Evolutionary conservation across 2,888 invertebrate species (phyloP).

Genomic region (Chelonus formosanus): DNA sequence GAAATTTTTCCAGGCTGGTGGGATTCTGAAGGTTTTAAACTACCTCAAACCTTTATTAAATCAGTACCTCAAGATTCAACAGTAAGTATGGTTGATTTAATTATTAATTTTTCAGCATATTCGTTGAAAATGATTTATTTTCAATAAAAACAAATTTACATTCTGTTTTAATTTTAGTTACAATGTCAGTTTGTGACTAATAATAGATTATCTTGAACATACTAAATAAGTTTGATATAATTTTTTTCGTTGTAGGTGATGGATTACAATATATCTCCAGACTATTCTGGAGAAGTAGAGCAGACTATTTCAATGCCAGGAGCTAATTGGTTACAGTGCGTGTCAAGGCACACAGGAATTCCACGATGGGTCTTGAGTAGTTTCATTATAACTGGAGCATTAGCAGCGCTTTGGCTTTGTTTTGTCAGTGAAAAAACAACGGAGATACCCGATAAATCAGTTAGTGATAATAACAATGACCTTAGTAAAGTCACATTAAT

Average conservation of each 20-base stretch:
- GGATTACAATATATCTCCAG: constrained; percentile 55
- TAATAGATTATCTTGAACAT: too few relatives aligned
- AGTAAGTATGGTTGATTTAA: constrained; percentile 42
- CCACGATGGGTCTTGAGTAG: constrained; percentile 47
- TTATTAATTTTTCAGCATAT: too few relatives aligned
- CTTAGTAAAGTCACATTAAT: neutral
- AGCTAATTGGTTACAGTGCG: constrained; percentile 54
- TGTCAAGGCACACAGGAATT: constrained; percentile 48
- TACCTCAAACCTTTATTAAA: constrained; percentile 60
- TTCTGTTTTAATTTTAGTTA: too few relatives aligned
- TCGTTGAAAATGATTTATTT: too few relatives aligned
- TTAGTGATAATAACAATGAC: constrained; percentile 2
- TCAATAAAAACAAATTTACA: too few relatives aligned
- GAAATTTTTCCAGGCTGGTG: constrained; percentile 61
- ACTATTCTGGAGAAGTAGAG: constrained; percentile 54
- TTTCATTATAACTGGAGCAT: constrained; percentile 43
- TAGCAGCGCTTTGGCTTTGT: constrained; percentile 44
- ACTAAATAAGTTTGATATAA: too few relatives aligned
- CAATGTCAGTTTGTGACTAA: too few relatives aligned
- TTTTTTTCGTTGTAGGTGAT: constrained; percentile 44
- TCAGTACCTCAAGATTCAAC: constrained; percentile 57
- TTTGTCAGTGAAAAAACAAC: constrained; percentile 45
- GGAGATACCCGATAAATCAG: constrained; percentile 42
- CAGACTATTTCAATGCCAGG: constrained; percentile 49
- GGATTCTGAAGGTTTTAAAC: constrained; percentile 58